Evolutionary conservation across 2,888 invertebrate genomes (phyloP).

Genomic region (Neoitamus cyanurus): DNA sequence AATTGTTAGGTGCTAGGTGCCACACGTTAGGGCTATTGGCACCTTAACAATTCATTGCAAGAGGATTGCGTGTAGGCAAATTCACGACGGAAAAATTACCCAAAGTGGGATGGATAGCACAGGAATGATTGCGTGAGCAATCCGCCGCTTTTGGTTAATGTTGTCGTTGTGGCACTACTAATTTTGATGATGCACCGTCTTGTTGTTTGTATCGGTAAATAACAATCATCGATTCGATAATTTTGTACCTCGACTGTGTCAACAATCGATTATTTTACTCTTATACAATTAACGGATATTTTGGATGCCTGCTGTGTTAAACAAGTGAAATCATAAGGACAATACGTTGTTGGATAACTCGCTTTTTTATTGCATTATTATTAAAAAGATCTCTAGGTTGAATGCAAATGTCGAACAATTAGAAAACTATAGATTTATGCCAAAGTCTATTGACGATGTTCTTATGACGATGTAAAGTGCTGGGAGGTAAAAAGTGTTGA

Average conservation of each 20-base stretch:
- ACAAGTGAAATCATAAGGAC: too few relatives aligned
- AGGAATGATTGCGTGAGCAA: neutral
- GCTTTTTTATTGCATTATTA: too few relatives aligned
- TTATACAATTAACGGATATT: neutral
- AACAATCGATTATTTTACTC: neutral
- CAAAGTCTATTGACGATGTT: too few relatives aligned
- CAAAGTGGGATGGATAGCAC: neutral
- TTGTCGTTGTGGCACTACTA: neutral
- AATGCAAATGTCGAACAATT: too few relatives aligned
- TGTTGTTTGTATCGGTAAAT: neutral
- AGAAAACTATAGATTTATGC: too few relatives aligned
- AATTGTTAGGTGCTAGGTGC: neutral
- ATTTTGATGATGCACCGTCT: neutral
- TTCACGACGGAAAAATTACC: neutral
- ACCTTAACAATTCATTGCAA: neutral
- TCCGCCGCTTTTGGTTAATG: neutral
- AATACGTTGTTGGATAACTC: too few relatives aligned
- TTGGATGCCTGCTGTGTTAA: too few relatives aligned
- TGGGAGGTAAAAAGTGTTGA: too few relatives aligned
- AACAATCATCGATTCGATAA: neutral
- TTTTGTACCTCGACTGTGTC: neutral
- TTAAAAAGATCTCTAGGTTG: too few relatives aligned
- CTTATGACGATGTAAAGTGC: too few relatives aligned
- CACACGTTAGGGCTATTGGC: neutral
- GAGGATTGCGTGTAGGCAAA: neutral